Evolutionary conservation across 2,888 invertebrate genomes (phyloP).

Genomic region (Ptilodon capucinus): DNA sequence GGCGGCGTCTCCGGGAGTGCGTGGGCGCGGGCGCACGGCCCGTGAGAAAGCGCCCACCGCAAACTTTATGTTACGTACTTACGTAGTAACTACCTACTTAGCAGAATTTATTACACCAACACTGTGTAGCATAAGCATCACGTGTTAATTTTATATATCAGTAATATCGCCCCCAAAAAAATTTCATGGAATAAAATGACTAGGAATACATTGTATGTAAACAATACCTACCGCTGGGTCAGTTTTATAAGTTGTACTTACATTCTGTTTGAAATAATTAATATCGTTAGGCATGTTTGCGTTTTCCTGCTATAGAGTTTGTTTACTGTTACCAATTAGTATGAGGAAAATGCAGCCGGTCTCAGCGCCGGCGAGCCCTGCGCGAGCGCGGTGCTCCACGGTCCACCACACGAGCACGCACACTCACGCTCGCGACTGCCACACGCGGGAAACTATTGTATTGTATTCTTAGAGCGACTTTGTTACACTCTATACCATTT

Average conservation of each 20-base stretch:
- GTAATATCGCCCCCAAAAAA: too few species aligned
- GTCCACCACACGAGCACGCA: too few species aligned
- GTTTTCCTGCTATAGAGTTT: conserved; percentile 44
- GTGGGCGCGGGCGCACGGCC: conserved; percentile 6
- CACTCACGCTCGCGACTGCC: too few species aligned
- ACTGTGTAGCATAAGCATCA: too few species aligned
- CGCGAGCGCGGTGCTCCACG: too few species aligned
- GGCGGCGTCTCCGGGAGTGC: conserved; percentile 10
- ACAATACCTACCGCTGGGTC: not conserved
- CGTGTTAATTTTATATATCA: too few species aligned
- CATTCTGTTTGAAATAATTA: conserved; percentile 35
- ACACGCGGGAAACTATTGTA: not conserved
- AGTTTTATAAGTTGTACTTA: conserved; percentile 32
- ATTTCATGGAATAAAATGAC: too few species aligned
- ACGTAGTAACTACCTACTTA: too few species aligned
- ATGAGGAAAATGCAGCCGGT: conserved; percentile 50
- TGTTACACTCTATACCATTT: not conserved
- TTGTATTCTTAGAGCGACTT: not conserved
- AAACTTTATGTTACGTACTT: not conserved
- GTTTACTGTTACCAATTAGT: conserved; percentile 45
- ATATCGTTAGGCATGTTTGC: conserved; percentile 32
- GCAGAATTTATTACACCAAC: too few species aligned
- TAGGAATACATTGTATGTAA: not conserved
- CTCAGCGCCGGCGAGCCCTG: too few species aligned
- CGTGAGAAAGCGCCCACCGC: not conserved